Percentiles rank a stretch among this genome's conserved stretches.
Conservation (phyloP, 2,797 vertebrate genomes). For the Staurois parvus region DNA sequence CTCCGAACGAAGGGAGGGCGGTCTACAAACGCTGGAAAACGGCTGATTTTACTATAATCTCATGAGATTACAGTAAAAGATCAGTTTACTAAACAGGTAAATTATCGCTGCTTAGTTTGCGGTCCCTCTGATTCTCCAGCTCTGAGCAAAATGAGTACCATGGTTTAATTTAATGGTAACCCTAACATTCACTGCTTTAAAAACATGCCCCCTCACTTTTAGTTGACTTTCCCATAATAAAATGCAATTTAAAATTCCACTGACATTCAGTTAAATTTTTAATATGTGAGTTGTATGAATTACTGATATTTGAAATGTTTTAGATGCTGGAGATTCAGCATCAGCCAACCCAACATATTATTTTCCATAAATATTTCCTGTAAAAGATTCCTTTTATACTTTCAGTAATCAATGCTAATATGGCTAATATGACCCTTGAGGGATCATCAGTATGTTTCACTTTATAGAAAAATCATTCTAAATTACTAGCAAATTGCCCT, state of each 20-base stretch:
- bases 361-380: neutral
- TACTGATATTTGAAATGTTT: neutral
- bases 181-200: neutral
- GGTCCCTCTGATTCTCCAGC: no score
- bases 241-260: neutral
- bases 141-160: no score
- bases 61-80: no score
- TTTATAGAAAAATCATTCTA: neutral
- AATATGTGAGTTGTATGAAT: no score
- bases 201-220: neutral
- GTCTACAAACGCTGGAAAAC: no score
- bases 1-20: no score
- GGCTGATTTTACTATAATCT: no score
- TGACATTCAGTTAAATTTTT: neutral
- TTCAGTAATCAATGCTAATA: constrained; percentile 2
- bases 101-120: no score
- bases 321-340: neutral
- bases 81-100: no score
- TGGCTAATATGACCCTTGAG: neutral
- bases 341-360: neutral
- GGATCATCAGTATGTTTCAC: neutral
- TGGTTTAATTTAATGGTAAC: no score
- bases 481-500: no score
- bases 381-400: neutral
- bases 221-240: neutral